These are phyloP conservation scores for Blennius ocellaris DNA, from an alignment of 2,113 vertebrate genomes.

Conservation along the genomic window DNA sequence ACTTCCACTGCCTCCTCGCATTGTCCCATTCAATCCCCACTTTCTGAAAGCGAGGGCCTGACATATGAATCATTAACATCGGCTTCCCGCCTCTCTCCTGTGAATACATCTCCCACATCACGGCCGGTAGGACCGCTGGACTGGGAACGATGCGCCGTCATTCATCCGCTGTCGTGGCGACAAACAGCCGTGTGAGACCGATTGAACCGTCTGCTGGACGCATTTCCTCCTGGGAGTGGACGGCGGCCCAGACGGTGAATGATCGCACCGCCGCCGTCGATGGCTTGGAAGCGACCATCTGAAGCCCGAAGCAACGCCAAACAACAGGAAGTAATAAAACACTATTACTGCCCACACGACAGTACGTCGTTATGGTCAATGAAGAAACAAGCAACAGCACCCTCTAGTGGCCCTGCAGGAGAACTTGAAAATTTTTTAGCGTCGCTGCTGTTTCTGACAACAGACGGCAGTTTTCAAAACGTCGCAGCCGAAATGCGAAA, in stretches of 20 bases:
- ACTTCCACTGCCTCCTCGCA: constrained; percentile 61
- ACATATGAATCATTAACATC: constrained; percentile 62
- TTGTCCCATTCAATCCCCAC: constrained; percentile 59
- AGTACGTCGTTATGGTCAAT: too few species aligned
- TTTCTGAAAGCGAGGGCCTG: constrained; percentile 45
- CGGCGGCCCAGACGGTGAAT: constrained; percentile 65
- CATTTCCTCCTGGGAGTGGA: constrained; percentile 53
- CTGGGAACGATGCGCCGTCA: constrained; percentile 49
- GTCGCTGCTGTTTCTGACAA: too few species aligned
- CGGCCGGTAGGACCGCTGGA: constrained; percentile 35
- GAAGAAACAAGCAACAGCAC: too few species aligned
- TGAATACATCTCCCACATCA: constrained; percentile 67
- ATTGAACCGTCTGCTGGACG: constrained; percentile 66
- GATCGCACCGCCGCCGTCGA: constrained; percentile 53
- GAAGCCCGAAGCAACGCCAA: constrained; percentile 42
- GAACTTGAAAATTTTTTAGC: too few species aligned
- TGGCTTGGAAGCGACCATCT: constrained; percentile 66
- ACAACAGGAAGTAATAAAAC: too few species aligned
- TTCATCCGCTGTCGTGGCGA: constrained; percentile 60
- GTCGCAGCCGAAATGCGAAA: too few species aligned
- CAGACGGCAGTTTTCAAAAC: too few species aligned
- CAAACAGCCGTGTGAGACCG: constrained; percentile 45
- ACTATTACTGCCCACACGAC: too few species aligned
- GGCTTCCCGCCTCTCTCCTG: constrained; percentile 57
- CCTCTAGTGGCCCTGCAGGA: too few species aligned